A percentile compares a stretch with the other conserved stretches of the same genome.
phyloP scores from a whole-genome alignment of 2,888 invertebrate species.

The Pollenia labialis region DNA sequence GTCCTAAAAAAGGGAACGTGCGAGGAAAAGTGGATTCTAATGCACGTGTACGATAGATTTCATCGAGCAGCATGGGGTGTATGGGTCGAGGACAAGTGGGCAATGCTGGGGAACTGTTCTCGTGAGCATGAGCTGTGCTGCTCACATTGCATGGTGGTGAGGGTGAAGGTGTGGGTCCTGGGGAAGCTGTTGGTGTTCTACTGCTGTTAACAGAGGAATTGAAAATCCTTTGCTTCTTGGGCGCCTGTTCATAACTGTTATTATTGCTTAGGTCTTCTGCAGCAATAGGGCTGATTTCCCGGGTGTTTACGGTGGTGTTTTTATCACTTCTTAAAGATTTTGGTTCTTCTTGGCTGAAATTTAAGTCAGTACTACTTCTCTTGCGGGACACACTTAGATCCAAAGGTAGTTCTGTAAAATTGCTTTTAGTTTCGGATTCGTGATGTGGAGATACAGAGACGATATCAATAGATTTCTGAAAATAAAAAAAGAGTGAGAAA shows the following conservation, averaged over 20 bases:
- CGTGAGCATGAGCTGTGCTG: constrained; percentile 37
- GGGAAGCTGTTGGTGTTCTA: constrained; percentile 80
- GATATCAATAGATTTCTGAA: constrained; percentile 82
- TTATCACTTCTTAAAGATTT: constrained; percentile 49
- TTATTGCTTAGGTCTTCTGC: constrained; percentile 55
- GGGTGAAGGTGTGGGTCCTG: constrained; percentile 83
- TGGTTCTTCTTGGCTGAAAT: constrained; percentile 76
- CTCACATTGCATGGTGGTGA: constrained; percentile 81
- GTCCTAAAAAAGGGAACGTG: constrained; percentile 91
- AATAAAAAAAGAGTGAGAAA: not conserved
- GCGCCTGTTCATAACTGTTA: constrained; percentile 37
- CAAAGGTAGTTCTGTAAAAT: constrained; percentile 87
- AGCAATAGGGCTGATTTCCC: constrained; percentile 54
- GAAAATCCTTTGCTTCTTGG: constrained; percentile 48
- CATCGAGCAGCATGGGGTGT: constrained; percentile 91
- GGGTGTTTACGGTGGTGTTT: not conserved
- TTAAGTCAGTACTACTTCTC: constrained; percentile 81
- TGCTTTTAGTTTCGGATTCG: constrained; percentile 69
- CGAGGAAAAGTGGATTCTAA: constrained; percentile 86
- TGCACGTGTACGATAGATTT: constrained; percentile 88
- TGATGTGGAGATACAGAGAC: constrained; percentile 78
- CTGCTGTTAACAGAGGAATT: constrained; percentile 71
- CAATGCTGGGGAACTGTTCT: constrained; percentile 51
- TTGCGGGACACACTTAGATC: constrained; percentile 89
- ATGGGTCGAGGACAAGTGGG: constrained; percentile 91